Percentiles rank a stretch among this genome's conserved stretches.
These are phyloP conservation scores for Melanogrammus aeglefinus DNA, from an alignment of 2,797 vertebrate genomes.

Conservation along the genomic window DNA sequence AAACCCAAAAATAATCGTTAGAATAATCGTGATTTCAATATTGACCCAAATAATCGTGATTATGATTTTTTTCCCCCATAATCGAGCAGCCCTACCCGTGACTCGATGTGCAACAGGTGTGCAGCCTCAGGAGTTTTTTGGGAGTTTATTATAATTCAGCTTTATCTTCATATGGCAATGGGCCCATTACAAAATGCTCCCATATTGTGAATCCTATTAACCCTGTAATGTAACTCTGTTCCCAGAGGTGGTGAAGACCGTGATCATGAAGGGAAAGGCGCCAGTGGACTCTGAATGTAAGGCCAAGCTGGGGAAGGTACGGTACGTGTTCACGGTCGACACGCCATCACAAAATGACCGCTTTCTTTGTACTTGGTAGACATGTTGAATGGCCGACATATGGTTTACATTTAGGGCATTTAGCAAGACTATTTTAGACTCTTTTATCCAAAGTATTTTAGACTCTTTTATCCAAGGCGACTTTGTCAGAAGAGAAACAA, in stretches of 20 bases:
- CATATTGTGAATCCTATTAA: background rate
- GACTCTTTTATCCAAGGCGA: no score
- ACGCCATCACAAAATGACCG: background rate
- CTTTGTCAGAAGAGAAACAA: no score
- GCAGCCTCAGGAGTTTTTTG: background rate
- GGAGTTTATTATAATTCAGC: background rate
- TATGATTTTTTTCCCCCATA: no score
- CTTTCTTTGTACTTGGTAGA: background rate
- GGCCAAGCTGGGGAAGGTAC: conserved; percentile 82
- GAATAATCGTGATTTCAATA: no score
- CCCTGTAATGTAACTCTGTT: background rate
- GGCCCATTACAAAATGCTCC: background rate
- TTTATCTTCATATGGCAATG: background rate
- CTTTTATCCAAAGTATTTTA: no score
- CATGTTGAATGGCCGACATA: background rate
- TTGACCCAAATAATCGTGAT: no score
- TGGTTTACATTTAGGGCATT: no score
- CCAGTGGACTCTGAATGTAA: conserved; percentile 85
- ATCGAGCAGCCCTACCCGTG: no score
- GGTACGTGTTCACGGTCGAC: background rate
- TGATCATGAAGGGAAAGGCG: conserved; percentile 87
- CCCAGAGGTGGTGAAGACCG: conserved; percentile 78
- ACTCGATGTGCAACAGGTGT: no score
- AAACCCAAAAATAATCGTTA: no score
- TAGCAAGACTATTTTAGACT: no score